These are phyloP conservation scores for Lacerta agilis DNA, from an alignment of 2,797 vertebrate species.

Conservation along the genomic window DNA sequence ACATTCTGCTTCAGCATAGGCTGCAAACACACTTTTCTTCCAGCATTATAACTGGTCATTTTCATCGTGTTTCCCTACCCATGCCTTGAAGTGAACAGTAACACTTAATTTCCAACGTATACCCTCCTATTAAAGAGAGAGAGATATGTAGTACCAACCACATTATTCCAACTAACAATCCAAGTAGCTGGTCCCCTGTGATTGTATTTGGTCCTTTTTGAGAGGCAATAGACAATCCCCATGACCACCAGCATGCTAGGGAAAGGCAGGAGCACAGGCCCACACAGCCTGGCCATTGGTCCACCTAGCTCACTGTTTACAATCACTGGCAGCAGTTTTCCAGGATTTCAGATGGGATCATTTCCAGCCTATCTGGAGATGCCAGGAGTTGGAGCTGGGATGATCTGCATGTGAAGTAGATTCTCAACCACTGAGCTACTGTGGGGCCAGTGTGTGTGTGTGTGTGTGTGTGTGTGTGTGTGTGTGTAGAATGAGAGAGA, in stretches of 20 bases:
- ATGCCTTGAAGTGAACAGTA: neutral
- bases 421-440: neutral
- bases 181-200: constrained; percentile 7
- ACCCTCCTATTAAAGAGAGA: neutral
- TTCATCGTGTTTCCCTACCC: constrained; percentile 28
- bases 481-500: neutral
- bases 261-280: too few relatives aligned
- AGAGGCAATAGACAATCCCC: neutral
- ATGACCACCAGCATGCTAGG: neutral
- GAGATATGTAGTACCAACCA: neutral
- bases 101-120: neutral
- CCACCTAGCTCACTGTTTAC: too few relatives aligned
- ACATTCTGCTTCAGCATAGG: constrained; percentile 58
- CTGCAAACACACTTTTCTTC: constrained; percentile 58
- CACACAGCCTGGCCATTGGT: too few relatives aligned
- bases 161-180: neutral
- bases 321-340: too few relatives aligned
- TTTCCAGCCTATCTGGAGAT: too few relatives aligned
- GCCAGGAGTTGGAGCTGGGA: too few relatives aligned
- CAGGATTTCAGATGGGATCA: too few relatives aligned
- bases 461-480: too few relatives aligned
- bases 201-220: neutral
- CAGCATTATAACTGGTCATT: constrained; percentile 67
- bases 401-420: neutral
- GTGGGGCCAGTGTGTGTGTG: neutral